Evolutionary conservation across 2,888 invertebrate genomes (phyloP), one percentile per base, ranked within the genome.

Genomic region (Yponomeuta cagnagella): DNA sequence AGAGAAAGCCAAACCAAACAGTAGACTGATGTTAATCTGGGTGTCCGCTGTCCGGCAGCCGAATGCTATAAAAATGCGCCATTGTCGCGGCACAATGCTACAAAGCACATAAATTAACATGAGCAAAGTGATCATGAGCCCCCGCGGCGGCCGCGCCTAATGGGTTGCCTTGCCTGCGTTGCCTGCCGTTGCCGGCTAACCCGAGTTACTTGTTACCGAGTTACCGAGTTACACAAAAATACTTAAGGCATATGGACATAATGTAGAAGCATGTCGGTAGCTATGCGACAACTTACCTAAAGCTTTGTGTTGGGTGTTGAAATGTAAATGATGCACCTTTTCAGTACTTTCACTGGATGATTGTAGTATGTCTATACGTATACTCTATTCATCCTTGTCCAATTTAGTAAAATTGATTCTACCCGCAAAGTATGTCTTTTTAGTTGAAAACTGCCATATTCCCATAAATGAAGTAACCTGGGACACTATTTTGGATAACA

Each of bases 101-200:
- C 91, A 91, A 90, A 90, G 86, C 83, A 91, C 91, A 91, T 91
- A 92, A 92, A 92, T 92, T 91, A 91, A 88, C 87, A 85, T 85
- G 83, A 87, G 90, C 88, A 85, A 86, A 89, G 90, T 90, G 90
- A 92, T 92, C 90, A 89, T 87, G 89, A 89, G 83, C 86, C 81
- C 89, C 91, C 85, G 91, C 79, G 87, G 76, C 74, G 79, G 71
- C 73, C 79, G 74, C 78, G 78, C 86, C 65, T 91, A 92, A 92
- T 92, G 92, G 91, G 92, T 91, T 92, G 85, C 72, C 71, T 63
- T n/a, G 48, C 67, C 63, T 92, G 85, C 72, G 70, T 63, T 31
- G 48, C 67, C 48, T 48, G 33, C 31, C 10, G 85, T 83, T 81
- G 64, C 67, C 64, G 71, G 68, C 48, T 68, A 68, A 63, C 63